These are phyloP conservation scores for Macrochelys suwanniensis DNA, from an alignment of 2,797 vertebrate genomes.

Conservation along the genomic window DNA sequence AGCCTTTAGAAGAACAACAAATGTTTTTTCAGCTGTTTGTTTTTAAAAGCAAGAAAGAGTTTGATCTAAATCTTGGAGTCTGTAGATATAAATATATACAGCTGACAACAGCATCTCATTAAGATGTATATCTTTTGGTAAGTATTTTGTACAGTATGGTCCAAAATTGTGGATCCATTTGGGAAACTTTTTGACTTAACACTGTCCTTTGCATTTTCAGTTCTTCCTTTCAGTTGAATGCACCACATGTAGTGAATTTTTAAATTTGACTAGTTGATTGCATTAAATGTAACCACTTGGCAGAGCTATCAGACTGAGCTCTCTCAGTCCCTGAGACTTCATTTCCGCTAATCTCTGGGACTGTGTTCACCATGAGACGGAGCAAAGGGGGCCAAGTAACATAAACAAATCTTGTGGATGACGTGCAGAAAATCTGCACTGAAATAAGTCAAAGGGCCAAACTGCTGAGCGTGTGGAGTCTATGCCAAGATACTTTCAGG, in stretches of 20 bases:
- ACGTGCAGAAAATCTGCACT: background rate
- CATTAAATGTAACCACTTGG: background rate
- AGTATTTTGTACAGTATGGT: background rate
- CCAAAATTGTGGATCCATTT: background rate
- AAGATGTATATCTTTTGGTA: constrained; percentile 33
- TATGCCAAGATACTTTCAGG: background rate
- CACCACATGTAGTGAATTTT: background rate
- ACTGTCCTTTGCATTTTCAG: background rate
- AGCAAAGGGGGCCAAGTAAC: background rate
- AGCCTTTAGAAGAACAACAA: constrained; percentile 50
- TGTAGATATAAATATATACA: constrained; percentile 25
- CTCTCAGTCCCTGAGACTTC: background rate
- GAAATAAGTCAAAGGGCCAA: accelerated
- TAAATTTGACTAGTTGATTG: background rate
- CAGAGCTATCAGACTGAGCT: background rate
- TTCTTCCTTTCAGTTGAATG: background rate
- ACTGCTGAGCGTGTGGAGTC: accelerated
- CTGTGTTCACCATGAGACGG: background rate
- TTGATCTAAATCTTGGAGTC: constrained; percentile 60
- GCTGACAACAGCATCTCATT: constrained; percentile 41
- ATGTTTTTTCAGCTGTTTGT: constrained; percentile 57
- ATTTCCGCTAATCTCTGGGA: constrained; percentile 29
- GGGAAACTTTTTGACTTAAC: background rate
- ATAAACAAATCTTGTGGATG: background rate
- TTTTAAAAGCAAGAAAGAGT: background rate